A percentile compares a stretch with the other conserved stretches of the same genome.
Evolutionary conservation across 2,113 vertebrate genomes (phyloP).

Genomic region (Circaetus gallicus): DNA sequence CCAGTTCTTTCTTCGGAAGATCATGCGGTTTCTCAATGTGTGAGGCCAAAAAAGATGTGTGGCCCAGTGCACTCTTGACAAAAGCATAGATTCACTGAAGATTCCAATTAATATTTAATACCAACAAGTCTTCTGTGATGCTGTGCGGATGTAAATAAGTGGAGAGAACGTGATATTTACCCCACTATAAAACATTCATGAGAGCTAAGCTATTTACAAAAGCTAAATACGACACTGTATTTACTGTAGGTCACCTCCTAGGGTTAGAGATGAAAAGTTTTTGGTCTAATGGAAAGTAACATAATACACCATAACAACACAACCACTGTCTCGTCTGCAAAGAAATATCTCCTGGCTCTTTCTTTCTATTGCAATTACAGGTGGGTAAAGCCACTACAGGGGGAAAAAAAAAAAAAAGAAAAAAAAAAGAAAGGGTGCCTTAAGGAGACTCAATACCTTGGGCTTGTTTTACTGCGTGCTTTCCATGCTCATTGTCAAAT

Average conservation of each 20-base stretch:
- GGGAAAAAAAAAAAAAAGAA: background rate
- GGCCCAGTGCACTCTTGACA: slow-evolving; percentile 69
- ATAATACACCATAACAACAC: slow-evolving; percentile 63
- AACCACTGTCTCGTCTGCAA: slow-evolving; percentile 65
- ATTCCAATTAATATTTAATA: slow-evolving; percentile 82
- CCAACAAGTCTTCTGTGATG: slow-evolving; percentile 78
- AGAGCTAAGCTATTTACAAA: slow-evolving; percentile 78
- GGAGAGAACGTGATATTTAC: slow-evolving; percentile 84
- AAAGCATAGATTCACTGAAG: slow-evolving; percentile 78
- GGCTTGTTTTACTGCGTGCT: background rate
- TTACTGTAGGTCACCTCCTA: slow-evolving; percentile 79
- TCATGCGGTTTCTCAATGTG: slow-evolving; percentile 28
- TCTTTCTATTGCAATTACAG: slow-evolving; percentile 52
- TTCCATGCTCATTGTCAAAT: background rate
- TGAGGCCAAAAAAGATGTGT: slow-evolving; percentile 57
- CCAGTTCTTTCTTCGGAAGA: background rate
- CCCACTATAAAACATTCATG: slow-evolving; percentile 82
- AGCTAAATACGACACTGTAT: slow-evolving; percentile 81
- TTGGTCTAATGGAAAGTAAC: slow-evolving; percentile 76
- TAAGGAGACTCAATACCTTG: background rate
- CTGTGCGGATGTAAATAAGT: slow-evolving; percentile 84
- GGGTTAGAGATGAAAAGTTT: slow-evolving; percentile 76
- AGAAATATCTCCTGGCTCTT: slow-evolving; percentile 57
- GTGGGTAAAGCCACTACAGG: slow-evolving; percentile 16
- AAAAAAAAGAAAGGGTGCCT: background rate